phyloP scores from a whole-genome alignment of 2,888 invertebrate species.

The Agrochola macilenta region DNA sequence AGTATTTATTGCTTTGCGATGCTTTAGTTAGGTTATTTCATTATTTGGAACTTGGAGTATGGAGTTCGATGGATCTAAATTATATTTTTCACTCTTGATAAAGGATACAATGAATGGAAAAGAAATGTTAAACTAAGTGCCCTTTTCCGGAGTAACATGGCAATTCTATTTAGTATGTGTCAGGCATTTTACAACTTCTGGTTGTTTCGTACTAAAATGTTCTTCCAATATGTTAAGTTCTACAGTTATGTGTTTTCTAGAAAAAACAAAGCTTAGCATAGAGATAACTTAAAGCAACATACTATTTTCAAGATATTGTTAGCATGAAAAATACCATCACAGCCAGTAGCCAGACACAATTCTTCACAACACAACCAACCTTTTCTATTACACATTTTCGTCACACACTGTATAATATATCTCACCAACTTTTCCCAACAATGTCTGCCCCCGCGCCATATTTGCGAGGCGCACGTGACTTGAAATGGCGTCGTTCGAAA shows the following conservation, averaged over 20 bases:
- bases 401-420: conserved; percentile 70
- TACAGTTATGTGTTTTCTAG: too few species aligned
- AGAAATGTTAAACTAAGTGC: background rate
- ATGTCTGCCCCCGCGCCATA: conserved; percentile 71
- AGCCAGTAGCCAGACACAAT: conserved; percentile 14
- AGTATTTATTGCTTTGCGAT: background rate
- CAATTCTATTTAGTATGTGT: background rate
- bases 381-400: conserved; percentile 34
- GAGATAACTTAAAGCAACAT: background rate
- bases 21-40: background rate
- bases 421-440: conserved; percentile 60
- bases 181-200: too few species aligned
- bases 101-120: background rate
- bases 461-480: conserved; percentile 84
- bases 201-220: too few species aligned
- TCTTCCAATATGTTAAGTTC: too few species aligned
- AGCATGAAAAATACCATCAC: background rate
- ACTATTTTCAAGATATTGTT: background rate
- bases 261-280: too few species aligned
- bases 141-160: background rate
- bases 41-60: background rate
- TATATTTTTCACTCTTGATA: too few species aligned
- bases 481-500: conserved; percentile 85
- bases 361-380: conserved; percentile 3
- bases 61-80: too few species aligned